Base-by-base conservation (phyloP, 2,888 invertebrate genomes). In the Hypolimnas misippus region DNA sequence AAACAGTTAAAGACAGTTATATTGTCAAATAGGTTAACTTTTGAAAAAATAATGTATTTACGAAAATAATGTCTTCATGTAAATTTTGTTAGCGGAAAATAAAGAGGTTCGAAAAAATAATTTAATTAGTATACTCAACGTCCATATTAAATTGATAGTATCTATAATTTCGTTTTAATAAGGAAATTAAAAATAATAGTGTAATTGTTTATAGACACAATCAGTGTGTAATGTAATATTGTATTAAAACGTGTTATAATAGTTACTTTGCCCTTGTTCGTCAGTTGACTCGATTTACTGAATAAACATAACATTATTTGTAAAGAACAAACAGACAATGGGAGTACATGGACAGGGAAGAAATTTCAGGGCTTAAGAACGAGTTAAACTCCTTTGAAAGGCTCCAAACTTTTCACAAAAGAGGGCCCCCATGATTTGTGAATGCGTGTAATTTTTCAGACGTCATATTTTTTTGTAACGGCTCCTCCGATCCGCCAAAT, bases 361-460 rank as follows among this genome's bases (percentile, higher is more conserved):
- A 78, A 82, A 70, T 81, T 82, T 78, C 78, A 74, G 79, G 79
- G 79, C 83, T 83, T 76, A 83, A 84, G 86, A 87, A 84, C 79
- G 85, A 88, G 85, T 87, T 84, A 77, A 81, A 82, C 81, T 84
- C 84, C 85, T 87, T 88, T 87, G 87, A 85, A 83, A 77, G 78
- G 77, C 74, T 78, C 76, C 73, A 81, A 90, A 90, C 81, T 90
- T 89, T 85, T 70, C 76, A 87, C 87, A 89, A 90, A 89, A 87
- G 87, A 84, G 82, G 83, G 80, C 87, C 85, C 87, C 86, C 82
- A 87, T 89, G 89, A 90, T 90, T 91, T 90, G 87, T 90, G 90
- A 89, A 88, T 87, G 89, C 86, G 90, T 89, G 90, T 92, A 89
- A 92, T 92, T 91, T 92, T 89, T 92, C 90, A 91, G 85, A 89